Evolutionary conservation across 2,797 vertebrate genomes (phyloP).

Genomic region (Trachops cirrhosus): DNA sequence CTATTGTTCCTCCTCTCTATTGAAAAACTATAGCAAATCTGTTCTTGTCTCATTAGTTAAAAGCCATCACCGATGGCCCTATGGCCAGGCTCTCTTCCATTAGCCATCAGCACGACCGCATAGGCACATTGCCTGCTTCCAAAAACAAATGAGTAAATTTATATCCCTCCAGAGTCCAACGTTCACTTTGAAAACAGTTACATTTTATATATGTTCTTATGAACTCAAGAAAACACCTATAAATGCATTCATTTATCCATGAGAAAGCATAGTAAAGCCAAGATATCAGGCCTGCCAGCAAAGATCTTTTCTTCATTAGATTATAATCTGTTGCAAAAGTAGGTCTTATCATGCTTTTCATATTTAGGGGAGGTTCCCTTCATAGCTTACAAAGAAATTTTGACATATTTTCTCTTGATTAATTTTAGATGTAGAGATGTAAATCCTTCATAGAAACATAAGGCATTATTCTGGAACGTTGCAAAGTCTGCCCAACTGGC

Average conservation of each 20-base stretch:
- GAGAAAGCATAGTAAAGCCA: not conserved
- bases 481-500: not conserved
- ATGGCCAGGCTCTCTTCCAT: not conserved
- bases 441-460: not conserved
- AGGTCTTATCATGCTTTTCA: not conserved
- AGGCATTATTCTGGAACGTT: not conserved
- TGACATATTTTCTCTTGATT: not conserved
- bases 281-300: not conserved
- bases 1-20: not conserved
- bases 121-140: not conserved
- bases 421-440: not conserved
- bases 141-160: not conserved
- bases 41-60: not conserved
- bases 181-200: not conserved
- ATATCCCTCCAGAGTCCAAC: not conserved
- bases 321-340: not conserved
- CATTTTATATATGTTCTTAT: not conserved
- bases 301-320: not conserved
- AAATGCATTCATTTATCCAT: slow-evolving; percentile 4
- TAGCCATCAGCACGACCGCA: rapidly evolving
- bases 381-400: not conserved
- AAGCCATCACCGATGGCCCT: not conserved
- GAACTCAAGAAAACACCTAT: not conserved
- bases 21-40: not conserved
- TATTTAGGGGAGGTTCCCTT: not conserved